Base-by-base conservation (phyloP, 2,113 vertebrate species). In the Glaucomys volans region DNA sequence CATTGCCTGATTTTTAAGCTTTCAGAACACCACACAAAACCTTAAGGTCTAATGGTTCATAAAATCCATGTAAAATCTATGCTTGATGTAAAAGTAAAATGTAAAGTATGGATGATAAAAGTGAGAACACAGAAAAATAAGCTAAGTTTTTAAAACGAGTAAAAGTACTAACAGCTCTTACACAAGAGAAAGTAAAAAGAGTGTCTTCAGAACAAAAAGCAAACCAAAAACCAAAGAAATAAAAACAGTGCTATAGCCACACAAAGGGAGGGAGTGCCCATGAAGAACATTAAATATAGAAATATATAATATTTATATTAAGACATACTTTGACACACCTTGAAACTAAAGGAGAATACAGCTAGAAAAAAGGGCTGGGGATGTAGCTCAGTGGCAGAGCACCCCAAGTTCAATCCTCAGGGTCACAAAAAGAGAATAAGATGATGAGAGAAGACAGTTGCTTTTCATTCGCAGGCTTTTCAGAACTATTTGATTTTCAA, bases 401-500 rank as follows among this genome's bases (percentile, higher is more conserved):
- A 57, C 13, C 8, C 30, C 64, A 66, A 32, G 30, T 5, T 26
- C 59, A 66, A 57, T 24, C 12, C 64, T 32, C 64, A 66, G 30
- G 8, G 4, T 30, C 64, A 66, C 30, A 13, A 66, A 66, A 66
- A 66, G 8, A 66, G 11, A 66, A 11, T 11, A 64, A 30, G 30
- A 32, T 11, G 32, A 67, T 52, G 44, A 84, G 0, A 69, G 9
- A 8, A 89, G 18, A 42, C 0, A 80, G 32, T 2, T 80, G 32
- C 32, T 81, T 71, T 79, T 94, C 64, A 83, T 28, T 67, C 77
- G 35, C 2, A 79, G 77, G 8, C 4, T 86, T 91, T 79, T 81
- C 79, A 93, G 2, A 86, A 94, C 54, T 87, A 85, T 57, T 30
- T 77, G 12, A 81, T 82, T 91, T 93, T 5, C 75, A 93, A 93